Evolutionary conservation across 2,113 vertebrate species (phyloP).

Genomic region (Callospermophilus lateralis): DNA sequence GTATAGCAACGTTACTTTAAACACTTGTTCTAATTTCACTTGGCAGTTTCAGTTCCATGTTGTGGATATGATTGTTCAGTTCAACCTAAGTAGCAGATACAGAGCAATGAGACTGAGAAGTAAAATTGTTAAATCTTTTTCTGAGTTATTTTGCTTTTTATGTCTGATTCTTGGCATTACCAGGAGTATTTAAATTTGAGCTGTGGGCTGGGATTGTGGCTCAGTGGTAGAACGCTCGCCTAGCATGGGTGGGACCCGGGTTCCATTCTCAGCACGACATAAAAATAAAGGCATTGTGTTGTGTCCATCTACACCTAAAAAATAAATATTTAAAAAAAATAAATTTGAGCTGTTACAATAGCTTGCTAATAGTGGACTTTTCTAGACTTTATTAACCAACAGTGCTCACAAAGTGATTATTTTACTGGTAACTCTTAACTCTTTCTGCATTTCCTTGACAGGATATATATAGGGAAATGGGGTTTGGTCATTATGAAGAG

Average conservation of each 20-base stretch:
- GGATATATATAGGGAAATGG: slow-evolving; percentile 82
- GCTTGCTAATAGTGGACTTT: neutral
- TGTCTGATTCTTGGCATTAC: neutral
- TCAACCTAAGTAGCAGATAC: slow-evolving; percentile 49
- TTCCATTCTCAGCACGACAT: too few relatives aligned
- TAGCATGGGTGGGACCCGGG: too few relatives aligned
- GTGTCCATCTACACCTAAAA: too few relatives aligned
- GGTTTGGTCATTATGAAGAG: slow-evolving; percentile 84
- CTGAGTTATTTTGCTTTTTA: slow-evolving; percentile 28
- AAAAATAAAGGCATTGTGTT: too few relatives aligned
- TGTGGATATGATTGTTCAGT: slow-evolving; percentile 32
- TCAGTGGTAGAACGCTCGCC: too few relatives aligned
- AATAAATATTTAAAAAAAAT: too few relatives aligned
- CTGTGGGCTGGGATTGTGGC: neutral
- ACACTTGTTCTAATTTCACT: neutral
- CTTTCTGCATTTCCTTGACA: slow-evolving; percentile 76
- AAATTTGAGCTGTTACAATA: neutral
- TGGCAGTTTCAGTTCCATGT: neutral
- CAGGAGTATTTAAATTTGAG: slow-evolving; percentile 32
- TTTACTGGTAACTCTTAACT: slow-evolving; percentile 38
- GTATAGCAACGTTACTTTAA: neutral
- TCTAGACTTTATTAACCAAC: slow-evolving; percentile 4
- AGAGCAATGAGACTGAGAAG: slow-evolving; percentile 15
- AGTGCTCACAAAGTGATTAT: neutral
- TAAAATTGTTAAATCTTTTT: slow-evolving; percentile 50